phyloP scores from a whole-genome alignment of 2,113 vertebrate genomes.

The Neogale vison region DNA sequence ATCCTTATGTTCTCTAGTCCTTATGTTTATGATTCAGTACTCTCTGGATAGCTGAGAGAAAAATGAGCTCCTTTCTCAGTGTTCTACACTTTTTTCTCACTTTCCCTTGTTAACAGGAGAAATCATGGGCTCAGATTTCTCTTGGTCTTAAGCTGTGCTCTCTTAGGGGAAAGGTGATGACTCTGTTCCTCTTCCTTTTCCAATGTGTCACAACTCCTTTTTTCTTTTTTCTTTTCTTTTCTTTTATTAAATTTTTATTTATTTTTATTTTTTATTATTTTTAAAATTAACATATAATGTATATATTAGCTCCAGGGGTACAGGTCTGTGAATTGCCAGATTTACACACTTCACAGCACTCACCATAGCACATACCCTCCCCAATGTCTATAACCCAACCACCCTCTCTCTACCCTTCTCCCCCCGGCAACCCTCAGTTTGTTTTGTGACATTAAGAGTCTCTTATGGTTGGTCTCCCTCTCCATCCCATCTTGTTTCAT shows the following conservation, averaged over 20 bases:
- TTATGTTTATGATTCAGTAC: background rate
- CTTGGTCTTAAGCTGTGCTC: background rate
- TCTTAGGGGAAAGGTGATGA: background rate
- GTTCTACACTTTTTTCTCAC: background rate
- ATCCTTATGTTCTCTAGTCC: background rate
- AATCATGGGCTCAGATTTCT: background rate
- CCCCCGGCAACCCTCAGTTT: too few species aligned
- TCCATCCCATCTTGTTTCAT: too few species aligned
- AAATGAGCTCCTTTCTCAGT: background rate
- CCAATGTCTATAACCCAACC: too few species aligned
- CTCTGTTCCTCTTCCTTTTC: background rate
- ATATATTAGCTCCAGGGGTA: too few species aligned
- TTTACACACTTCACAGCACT: too few species aligned
- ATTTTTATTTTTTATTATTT: background rate
- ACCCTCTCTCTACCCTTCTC: too few species aligned
- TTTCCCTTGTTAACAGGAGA: background rate
- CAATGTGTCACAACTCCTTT: background rate
- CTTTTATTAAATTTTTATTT: too few species aligned
- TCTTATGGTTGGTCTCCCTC: too few species aligned
- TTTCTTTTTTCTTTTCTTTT: background rate
- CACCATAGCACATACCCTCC: too few species aligned
- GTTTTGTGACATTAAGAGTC: too few species aligned
- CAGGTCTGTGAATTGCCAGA: too few species aligned
- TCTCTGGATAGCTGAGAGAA: background rate
- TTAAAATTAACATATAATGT: background rate